phyloP scores from a whole-genome alignment of 2,797 vertebrate species.

The Spheniscus humboldti region DNA sequence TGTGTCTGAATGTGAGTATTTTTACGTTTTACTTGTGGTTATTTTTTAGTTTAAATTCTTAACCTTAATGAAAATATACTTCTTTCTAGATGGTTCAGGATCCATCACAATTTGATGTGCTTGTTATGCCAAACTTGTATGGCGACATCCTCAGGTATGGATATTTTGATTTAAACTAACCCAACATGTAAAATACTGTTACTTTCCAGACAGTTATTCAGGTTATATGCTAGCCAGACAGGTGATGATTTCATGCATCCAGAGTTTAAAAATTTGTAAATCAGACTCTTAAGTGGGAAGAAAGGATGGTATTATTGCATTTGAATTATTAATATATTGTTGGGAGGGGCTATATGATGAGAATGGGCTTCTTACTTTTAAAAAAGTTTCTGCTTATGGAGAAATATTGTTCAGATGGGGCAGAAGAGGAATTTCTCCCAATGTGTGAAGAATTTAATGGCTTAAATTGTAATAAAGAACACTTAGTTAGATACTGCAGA shows the following conservation, averaged over 20 bases:
- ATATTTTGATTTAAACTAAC: background rate
- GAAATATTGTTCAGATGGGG: background rate
- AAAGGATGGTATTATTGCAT: background rate
- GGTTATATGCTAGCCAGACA: background rate
- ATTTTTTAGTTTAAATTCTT: background rate
- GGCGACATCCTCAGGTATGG: constrained; percentile 94
- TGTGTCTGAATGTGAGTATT: constrained; percentile 91
- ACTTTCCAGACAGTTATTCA: background rate
- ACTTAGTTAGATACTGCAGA: background rate
- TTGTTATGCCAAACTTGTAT: constrained; percentile 97
- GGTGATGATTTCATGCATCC: background rate
- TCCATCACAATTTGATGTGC: constrained; percentile 93
- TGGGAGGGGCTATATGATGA: background rate
- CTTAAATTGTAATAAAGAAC: background rate
- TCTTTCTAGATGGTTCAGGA: constrained; percentile 93
- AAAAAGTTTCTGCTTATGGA: background rate
- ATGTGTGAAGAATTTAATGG: background rate
- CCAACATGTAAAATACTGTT: background rate
- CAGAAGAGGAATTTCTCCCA: background rate
- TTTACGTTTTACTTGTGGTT: background rate
- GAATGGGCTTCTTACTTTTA: background rate
- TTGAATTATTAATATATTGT: background rate
- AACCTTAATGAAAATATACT: background rate
- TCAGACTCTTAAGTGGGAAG: background rate
- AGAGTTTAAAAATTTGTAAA: background rate